phyloP scores from a whole-genome alignment of 2,113 vertebrate species.

The Drymodes brunneopygia region DNA sequence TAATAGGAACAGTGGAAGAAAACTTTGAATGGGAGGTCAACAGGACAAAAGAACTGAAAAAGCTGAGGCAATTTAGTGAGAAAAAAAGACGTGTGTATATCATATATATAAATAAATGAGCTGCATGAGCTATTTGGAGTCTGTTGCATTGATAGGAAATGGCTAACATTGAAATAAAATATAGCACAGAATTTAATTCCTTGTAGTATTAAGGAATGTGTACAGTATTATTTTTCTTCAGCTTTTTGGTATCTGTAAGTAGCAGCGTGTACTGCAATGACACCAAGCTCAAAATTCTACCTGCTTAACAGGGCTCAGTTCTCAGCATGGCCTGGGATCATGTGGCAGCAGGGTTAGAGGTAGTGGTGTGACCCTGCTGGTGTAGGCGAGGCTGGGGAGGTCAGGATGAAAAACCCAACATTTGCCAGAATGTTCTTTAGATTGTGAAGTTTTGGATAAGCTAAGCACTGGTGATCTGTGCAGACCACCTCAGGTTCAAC shows the following conservation, averaged over 20 bases:
- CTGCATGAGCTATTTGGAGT: neutral
- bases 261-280: neutral
- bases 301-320: neutral
- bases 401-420: neutral
- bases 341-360: neutral
- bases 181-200: neutral
- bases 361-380: neutral
- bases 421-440: neutral
- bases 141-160: neutral
- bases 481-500: neutral
- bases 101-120: neutral
- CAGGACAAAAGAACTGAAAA: neutral
- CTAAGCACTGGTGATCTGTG: neutral
- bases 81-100: neutral
- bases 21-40: neutral
- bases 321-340: neutral
- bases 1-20: neutral
- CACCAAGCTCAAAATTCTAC: neutral
- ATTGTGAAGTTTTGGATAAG: neutral
- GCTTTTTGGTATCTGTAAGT: neutral
- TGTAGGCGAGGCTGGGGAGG: neutral
- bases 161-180: neutral
- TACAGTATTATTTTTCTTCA: neutral
- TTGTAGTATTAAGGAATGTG: neutral
- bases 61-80: neutral